phyloP scores from a whole-genome alignment of 2,888 invertebrate genomes.

The Folsomia candida region DNA sequence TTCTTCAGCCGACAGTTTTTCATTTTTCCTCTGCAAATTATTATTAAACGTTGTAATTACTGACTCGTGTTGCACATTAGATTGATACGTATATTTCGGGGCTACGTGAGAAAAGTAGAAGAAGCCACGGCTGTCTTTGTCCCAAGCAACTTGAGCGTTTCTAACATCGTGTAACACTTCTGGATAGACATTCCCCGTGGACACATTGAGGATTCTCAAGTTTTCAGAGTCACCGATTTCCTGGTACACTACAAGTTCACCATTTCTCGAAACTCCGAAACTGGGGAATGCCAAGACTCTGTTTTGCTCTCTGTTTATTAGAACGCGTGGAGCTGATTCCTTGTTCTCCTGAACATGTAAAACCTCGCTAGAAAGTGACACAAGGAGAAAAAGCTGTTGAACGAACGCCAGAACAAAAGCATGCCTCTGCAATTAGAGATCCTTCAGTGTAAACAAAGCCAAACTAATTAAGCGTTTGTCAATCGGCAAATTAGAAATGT shows the following conservation, averaged over 20 bases:
- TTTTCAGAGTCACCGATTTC: conserved; percentile 29
- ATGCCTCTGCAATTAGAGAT: too few relatives aligned
- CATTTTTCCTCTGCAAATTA: not conserved
- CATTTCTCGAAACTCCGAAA: conserved; percentile 83
- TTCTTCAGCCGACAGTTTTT: conserved; percentile 62
- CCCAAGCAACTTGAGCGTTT: conserved; percentile 91
- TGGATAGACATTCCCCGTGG: conserved; percentile 76
- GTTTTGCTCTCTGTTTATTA: conserved; percentile 94
- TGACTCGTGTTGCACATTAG: too few relatives aligned
- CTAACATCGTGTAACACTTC: conserved; percentile 88
- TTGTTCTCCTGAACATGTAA: conserved; percentile 80
- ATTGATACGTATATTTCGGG: not conserved
- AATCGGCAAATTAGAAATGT: too few relatives aligned
- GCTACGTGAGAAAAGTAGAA: conserved; percentile 65
- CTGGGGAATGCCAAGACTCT: conserved; percentile 78
- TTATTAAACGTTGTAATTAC: not conserved
- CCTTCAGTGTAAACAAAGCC: too few relatives aligned
- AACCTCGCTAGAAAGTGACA: conserved; percentile 58
- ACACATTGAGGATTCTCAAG: conserved; percentile 65
- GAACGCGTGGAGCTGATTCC: conserved; percentile 72
- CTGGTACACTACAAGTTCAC: conserved; percentile 77
- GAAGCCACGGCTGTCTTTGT: conserved; percentile 87
- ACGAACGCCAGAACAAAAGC: conserved; percentile 61
- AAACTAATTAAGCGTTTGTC: too few relatives aligned
- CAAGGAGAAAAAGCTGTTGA: too few relatives aligned